These are phyloP conservation scores for Cyphomyrus discorhynchus DNA, from an alignment of 2,113 vertebrate species.

Conservation along the genomic window DNA sequence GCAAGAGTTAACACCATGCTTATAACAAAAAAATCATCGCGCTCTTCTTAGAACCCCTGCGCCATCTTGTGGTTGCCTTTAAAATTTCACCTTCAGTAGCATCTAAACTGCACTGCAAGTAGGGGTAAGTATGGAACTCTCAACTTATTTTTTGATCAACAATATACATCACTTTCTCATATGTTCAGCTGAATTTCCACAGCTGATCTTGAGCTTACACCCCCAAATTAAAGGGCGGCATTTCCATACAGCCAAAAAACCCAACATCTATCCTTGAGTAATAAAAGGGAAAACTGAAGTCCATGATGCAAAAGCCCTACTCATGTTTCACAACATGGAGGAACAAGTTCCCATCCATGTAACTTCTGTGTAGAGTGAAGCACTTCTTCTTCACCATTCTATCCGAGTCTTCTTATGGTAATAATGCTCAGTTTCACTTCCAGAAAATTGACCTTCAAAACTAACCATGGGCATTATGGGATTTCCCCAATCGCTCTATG, in stretches of 20 bases:
- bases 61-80: conserved; percentile 27
- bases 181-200: neutral
- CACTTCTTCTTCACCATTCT: neutral
- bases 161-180: neutral
- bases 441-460: neutral
- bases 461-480: neutral
- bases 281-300: neutral
- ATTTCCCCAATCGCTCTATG: neutral
- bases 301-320: neutral
- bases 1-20: neutral
- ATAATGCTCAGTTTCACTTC: neutral
- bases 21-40: neutral
- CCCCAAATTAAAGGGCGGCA: neutral
- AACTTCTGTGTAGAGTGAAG: neutral
- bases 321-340: neutral
- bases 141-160: neutral
- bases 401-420: neutral
- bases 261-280: neutral
- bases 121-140: neutral
- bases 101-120: neutral
- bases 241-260: neutral
- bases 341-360: neutral
- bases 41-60: conserved; percentile 2
- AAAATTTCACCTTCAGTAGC: conserved; percentile 10
- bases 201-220: neutral